Evolutionary conservation across 2,113 vertebrate species (phyloP).

Genomic region (Neotoma lepida): DNA sequence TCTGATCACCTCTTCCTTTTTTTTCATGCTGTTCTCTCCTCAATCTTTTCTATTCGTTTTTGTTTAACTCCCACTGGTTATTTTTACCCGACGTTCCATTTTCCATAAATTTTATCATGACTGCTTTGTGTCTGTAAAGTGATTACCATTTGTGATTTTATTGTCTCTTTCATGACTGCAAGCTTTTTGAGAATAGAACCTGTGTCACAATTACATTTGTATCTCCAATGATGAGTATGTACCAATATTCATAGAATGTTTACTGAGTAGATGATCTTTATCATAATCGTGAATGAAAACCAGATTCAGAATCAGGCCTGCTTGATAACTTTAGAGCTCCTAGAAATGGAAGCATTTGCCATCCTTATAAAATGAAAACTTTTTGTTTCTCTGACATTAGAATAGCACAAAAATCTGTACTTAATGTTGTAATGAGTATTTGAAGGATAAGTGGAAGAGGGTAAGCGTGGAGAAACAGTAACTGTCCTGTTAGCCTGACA

Average conservation of each 20-base stretch:
- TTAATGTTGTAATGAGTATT: neutral
- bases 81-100: neutral
- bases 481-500: neutral
- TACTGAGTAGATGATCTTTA: neutral
- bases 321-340: neutral
- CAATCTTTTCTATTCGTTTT: neutral
- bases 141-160: neutral
- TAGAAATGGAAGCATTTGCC: neutral
- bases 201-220: neutral
- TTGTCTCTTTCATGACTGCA: neutral
- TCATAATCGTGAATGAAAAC: constrained; percentile 23
- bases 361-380: neutral
- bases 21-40: neutral
- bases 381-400: neutral
- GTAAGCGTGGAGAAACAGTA: neutral
- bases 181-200: neutral
- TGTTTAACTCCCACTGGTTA: neutral
- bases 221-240: neutral
- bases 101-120: neutral
- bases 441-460: neutral
- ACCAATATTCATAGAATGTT: neutral
- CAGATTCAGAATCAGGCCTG: neutral
- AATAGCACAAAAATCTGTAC: neutral
- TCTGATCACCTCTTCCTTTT: neutral
- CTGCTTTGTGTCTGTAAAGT: neutral